Evolutionary conservation across 2,888 invertebrate species (phyloP), one percentile per base, ranked within the genome.

Genomic region (Zootermopsis nevadensis): DNA sequence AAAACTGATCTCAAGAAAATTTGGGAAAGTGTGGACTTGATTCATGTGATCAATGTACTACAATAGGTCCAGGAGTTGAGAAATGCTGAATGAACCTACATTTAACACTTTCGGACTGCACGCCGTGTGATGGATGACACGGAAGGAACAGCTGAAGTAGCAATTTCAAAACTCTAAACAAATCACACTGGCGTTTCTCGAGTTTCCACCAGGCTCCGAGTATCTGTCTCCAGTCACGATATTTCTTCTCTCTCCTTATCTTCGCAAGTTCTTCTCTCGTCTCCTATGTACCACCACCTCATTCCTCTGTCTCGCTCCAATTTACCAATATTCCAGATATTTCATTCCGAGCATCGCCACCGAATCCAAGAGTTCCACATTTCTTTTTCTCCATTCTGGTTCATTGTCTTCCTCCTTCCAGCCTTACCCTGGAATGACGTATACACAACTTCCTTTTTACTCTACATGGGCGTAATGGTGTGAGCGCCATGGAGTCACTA

Each of bases 271-370:
- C 60, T 60, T 60, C 60, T 60, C 60, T 53, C 53, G 15, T 53
- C 53, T 60, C 60, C 60, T n/a, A 27, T n/a, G 60, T 27, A 60
- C 27, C 27, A 27, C 27, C 60, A 1, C 60, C n/a, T 60, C 60
- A 8, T n/a, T 60, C n/a, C 60, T 60, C 60, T n/a, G 60, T 60
- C 60, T n/a, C 60, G n/a, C 60, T 60, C 60, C 27, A 60, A 60
- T 19, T 7, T 19, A 55, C 22, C 55, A 55, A 19, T 60, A 60
- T 27, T 1, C 60, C n/a, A 60, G 60, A 60, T 27, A 60, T 60
- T 60, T 27, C n/a, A 60, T 4, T 60, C 6, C 60, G n/a, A 60
- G n/a, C 60, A 60, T 60, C 60, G n/a, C 60, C 15, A 48, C 48
- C 19, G 15, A 19, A 48, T 48, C 48, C 19, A 48, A 48, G n/a